Conservation (phyloP, 2,888 invertebrate species). For the Spilosoma lubricipeda region DNA sequence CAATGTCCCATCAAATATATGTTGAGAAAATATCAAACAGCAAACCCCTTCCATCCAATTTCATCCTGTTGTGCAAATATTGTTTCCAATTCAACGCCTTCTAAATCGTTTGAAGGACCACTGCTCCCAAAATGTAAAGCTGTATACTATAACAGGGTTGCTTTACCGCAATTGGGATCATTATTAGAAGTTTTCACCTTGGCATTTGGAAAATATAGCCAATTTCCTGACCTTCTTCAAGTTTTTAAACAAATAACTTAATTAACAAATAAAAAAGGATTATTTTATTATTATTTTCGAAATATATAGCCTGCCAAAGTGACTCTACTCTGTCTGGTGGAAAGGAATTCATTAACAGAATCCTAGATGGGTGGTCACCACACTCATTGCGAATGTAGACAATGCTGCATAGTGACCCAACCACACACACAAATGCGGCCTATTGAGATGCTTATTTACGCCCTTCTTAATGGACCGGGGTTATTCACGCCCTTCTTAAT, state of each 20-base stretch:
- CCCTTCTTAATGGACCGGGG: no score
- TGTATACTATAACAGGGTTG: slow-evolving; percentile 26
- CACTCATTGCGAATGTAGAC: no score
- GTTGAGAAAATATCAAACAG: slow-evolving; percentile 31
- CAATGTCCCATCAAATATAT: slow-evolving; percentile 28
- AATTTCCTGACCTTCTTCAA: slow-evolving; percentile 39
- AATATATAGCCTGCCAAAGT: no score
- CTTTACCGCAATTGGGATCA: slow-evolving; percentile 27
- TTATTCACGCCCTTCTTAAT: no score
- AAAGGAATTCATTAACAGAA: no score
- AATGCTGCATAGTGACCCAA: no score
- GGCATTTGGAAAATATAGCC: slow-evolving; percentile 25
- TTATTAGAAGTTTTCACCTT: slow-evolving; percentile 40
- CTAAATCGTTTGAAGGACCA: slow-evolving; percentile 25
- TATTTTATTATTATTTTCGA: neutral
- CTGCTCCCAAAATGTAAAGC: slow-evolving; percentile 11
- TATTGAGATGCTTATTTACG: no score
- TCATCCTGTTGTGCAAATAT: slow-evolving; percentile 41
- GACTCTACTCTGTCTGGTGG: no score
- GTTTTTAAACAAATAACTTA: neutral
- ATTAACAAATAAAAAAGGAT: neutral
- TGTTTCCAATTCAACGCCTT: slow-evolving; percentile 29
- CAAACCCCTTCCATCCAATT: slow-evolving; percentile 27
- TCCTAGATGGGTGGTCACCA: no score
- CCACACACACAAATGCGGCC: no score